phyloP scores from a whole-genome alignment of 2,888 invertebrate genomes.

The Lithophane semibrunnea region DNA sequence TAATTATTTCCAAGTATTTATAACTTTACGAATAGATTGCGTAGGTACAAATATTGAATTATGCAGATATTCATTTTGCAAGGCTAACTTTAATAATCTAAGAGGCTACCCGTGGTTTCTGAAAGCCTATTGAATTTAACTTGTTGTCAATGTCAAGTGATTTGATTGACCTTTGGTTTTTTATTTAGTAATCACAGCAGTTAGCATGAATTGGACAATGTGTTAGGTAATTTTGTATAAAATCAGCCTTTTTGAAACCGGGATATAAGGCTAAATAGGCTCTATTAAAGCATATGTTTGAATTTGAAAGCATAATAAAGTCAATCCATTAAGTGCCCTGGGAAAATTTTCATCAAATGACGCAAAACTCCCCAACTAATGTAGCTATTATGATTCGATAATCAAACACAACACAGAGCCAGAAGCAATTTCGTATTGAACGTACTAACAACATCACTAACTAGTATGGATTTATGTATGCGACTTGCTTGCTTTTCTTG shows the following conservation, averaged over 20 bases:
- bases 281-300: constrained; percentile 63
- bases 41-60: background rate
- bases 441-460: constrained; percentile 41
- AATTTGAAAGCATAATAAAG: constrained; percentile 63
- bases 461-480: constrained; percentile 23
- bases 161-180: constrained; percentile 25
- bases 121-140: constrained; percentile 19
- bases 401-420: constrained; percentile 71
- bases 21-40: background rate
- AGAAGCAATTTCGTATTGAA: constrained; percentile 67
- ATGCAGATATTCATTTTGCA: constrained; percentile 4
- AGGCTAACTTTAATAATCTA: too few relatives aligned
- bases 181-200: background rate
- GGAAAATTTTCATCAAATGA: constrained; percentile 62
- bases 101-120: background rate
- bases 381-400: constrained; percentile 63
- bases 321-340: constrained; percentile 46
- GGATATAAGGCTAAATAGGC: background rate
- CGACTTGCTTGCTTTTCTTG: constrained; percentile 53
- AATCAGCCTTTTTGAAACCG: background rate
- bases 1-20: constrained; percentile 4
- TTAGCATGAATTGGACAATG: background rate
- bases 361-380: constrained; percentile 59
- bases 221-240: background rate
- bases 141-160: constrained; percentile 1